A percentile compares a stretch with the other conserved stretches of the same genome.
These are phyloP conservation scores for Parochlus steinenii DNA, from an alignment of 2,888 invertebrate genomes.

Conservation along the genomic window DNA sequence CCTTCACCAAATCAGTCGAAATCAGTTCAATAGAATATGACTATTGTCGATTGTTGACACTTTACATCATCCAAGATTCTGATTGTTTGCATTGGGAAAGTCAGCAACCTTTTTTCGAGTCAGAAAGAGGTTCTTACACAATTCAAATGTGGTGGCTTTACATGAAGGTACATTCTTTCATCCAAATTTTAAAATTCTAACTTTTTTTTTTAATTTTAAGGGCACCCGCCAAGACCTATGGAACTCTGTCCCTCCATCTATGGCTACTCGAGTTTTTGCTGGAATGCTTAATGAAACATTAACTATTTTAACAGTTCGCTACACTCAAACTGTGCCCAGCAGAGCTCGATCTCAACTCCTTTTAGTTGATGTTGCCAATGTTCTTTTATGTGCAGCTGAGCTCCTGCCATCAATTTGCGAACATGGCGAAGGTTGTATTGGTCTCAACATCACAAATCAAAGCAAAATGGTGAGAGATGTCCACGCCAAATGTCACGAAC, in stretches of 20 bases:
- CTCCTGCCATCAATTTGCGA: constrained; percentile 52
- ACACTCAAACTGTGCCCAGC: constrained; percentile 58
- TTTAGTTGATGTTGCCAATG: constrained; percentile 59
- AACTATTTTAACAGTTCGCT: constrained; percentile 61
- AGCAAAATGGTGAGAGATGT: constrained; percentile 60
- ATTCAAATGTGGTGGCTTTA: constrained; percentile 84
- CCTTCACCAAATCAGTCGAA: no score
- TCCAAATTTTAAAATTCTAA: not conserved
- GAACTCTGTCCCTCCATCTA: constrained; percentile 76
- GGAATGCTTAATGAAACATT: constrained; percentile 76
- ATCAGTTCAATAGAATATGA: no score
- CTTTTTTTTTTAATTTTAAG: constrained; percentile 18
- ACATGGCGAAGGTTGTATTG: constrained; percentile 37
- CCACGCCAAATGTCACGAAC: constrained; percentile 66
- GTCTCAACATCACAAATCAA: constrained; percentile 36
- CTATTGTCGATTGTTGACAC: constrained; percentile 55
- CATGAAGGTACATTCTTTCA: constrained; percentile 42
- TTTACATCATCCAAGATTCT: constrained; percentile 69
- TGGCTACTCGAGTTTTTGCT: constrained; percentile 70
- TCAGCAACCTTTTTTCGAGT: constrained; percentile 46
- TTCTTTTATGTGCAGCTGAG: constrained; percentile 57
- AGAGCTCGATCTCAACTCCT: constrained; percentile 38
- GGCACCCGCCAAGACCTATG: constrained; percentile 67
- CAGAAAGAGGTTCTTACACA: constrained; percentile 61
- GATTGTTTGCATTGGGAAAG: constrained; percentile 63